Conservation (phyloP, 2,797 vertebrate species). For the Sphenodon punctatus region DNA sequence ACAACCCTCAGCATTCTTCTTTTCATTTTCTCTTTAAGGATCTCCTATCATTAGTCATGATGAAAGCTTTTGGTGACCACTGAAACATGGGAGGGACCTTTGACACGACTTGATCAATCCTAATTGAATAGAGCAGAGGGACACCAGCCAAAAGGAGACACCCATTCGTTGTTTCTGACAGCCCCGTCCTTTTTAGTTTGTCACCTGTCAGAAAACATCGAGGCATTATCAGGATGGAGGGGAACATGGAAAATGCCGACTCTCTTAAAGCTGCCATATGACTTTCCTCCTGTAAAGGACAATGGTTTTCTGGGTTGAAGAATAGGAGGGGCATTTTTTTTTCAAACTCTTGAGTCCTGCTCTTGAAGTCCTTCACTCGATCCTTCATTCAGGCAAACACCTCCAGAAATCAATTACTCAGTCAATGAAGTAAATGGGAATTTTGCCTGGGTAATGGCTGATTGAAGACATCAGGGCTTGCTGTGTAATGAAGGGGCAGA, state of each 20-base stretch:
- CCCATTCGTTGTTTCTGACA: slow-evolving; percentile 68
- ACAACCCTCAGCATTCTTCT: slow-evolving; percentile 24
- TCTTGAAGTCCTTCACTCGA: background rate
- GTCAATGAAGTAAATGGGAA: background rate
- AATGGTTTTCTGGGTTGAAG: background rate
- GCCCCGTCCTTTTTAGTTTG: slow-evolving; percentile 72
- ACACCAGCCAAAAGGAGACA: slow-evolving; percentile 61
- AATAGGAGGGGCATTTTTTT: background rate
- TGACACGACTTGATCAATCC: slow-evolving; percentile 79
- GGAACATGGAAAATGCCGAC: background rate
- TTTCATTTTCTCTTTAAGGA: slow-evolving; percentile 22
- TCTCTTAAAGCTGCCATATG: slow-evolving; percentile 23
- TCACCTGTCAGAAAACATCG: slow-evolving; percentile 69
- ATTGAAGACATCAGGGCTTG: background rate
- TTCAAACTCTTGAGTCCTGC: too few species aligned
- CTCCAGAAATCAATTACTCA: background rate
- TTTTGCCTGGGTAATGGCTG: background rate
- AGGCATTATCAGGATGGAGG: slow-evolving; percentile 15
- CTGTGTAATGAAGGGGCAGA: background rate
- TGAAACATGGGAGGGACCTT: slow-evolving; percentile 68
- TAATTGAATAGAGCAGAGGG: slow-evolving; percentile 78
- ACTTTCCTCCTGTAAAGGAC: background rate
- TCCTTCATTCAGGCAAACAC: fast-evolving
- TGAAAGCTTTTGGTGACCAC: slow-evolving; percentile 70
- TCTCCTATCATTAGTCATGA: slow-evolving; percentile 70